Evolutionary conservation across 1,140 invertebrate genomes (phyloP), one percentile per base, ranked within the genome.

Genomic region (Scaptomyza montana): DNA sequence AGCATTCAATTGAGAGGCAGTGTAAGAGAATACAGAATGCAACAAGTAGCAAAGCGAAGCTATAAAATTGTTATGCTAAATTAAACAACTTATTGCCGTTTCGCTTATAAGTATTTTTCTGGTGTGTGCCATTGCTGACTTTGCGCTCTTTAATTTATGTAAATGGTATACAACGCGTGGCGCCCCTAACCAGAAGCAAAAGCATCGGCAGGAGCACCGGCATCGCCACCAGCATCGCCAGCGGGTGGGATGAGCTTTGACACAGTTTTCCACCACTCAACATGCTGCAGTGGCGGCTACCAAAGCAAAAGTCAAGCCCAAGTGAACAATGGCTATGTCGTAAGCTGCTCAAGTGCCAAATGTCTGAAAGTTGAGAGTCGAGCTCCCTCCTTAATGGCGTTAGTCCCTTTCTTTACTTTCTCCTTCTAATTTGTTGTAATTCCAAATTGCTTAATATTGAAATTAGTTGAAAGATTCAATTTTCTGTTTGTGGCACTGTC

Each of bases 141-240:
- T 47, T 63, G 77, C 65, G 50, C 55, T 70, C 65, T 72, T 87
- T 89, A 87, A 87, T 87, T 79, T 87, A 87, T 87, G 82, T 60
- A 87, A 87, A 87, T 87, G 82, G 87, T 69, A 87, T 87, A 82
- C 78, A 82, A 79, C 82, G 82, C 82, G 78, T 87, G 82, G 75
- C 76, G 28, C 54, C 50, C 57, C 54, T 33, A 59, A 55, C 77
- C 54, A 28, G 59, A 39, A 33, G 12, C 53, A n/a, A n/a, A 28
- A 30, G 39, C 39, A 28, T 21, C n/a, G 8, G 39, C 28, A 33
- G 21, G n/a, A 45, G 6, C 55, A 10, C 5, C 43, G 16, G 25
- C 28, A 16, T 5, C 46, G 10, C 8, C 64, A 28, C 70, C 55
- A 36, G 1, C 33, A 36, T 5, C 43, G n/a, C 8, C 64, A 28